phyloP scores from a whole-genome alignment of 1,140 invertebrate species.

The Heliconius nattereri region DNA sequence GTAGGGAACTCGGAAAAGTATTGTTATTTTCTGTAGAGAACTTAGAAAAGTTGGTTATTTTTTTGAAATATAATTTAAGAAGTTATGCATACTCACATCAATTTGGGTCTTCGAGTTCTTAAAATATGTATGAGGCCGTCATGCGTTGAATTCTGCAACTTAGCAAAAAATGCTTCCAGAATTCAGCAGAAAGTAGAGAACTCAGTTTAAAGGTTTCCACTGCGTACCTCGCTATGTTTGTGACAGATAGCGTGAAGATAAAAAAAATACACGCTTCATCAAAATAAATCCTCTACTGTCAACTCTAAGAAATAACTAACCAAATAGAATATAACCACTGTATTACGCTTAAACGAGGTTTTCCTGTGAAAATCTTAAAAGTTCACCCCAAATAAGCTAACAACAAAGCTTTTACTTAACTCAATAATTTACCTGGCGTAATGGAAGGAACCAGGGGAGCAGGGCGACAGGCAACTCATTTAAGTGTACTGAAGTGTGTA shows the following conservation, averaged over 20 bases:
- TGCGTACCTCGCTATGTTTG: neutral
- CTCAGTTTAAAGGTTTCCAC: neutral
- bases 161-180: no score
- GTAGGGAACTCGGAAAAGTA: no score
- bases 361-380: conserved; percentile 1
- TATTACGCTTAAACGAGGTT: neutral
- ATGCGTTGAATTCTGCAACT: no score
- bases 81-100: no score
- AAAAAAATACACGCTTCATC: neutral
- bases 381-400: neutral
- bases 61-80: no score
- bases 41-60: no score
- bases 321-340: neutral
- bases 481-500: conserved; percentile 9
- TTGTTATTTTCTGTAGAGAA: no score
- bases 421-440: conserved; percentile 13
- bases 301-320: neutral
- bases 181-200: neutral
- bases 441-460: neutral
- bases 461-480: neutral
- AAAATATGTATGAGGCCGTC: no score
- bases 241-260: neutral
- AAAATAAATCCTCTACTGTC: neutral
- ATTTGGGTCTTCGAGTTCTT: no score
- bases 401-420: conserved; percentile 13